Evolutionary conservation across 2,113 vertebrate species (phyloP), one percentile per base, ranked within the genome.

Genomic region (Leuciscus idus): DNA sequence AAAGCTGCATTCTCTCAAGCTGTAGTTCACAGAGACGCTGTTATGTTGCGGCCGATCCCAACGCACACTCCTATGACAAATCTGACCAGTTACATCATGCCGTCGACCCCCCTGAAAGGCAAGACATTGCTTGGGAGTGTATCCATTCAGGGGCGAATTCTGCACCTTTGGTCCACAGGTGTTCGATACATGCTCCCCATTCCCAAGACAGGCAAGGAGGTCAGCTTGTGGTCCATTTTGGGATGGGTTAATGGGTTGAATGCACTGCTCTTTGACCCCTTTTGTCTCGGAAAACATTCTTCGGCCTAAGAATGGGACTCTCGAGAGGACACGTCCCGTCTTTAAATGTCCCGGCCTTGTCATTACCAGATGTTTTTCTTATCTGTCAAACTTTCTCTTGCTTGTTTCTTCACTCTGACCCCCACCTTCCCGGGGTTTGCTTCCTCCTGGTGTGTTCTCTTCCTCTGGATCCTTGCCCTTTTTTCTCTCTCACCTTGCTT

Each of bases 241-340:
- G 19, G 62, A 28, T 39, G 36, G 13, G 23, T 17, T 17, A 21
- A 23, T 46, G 66, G 59, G n/a, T 30, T 52, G n/a, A 30, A 21
- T 19, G 26, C 13, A 15, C 17, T 50, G 62, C 64, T 79, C 62
- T 48, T n/a, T 48, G 19, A 30, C 17, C 76, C 75, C 70, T 74
- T 91, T 90, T 87, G 91, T 92, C 90, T 93, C 93, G 50, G 94
- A 93, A 89, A 94, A 94, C 95, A 95, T 95, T 83, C 90, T 87
- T 88, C 88, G 91, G 85, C 91, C 30, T 46, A 90, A 86, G 77
- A 88, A 88, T 87, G 91, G 73, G 84, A 92, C 86, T 91, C 90
- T 90, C 82, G 88, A 89, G 85, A 88, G 86, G n/a, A 66, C 33
- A 84, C 73, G 82, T 88, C 89, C 87, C 90, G 92, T 89, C 89